Percentiles rank a stretch among this genome's conserved stretches.
Conservation (phyloP, 2,888 invertebrate genomes). For the Napeogenes sylphis region DNA sequence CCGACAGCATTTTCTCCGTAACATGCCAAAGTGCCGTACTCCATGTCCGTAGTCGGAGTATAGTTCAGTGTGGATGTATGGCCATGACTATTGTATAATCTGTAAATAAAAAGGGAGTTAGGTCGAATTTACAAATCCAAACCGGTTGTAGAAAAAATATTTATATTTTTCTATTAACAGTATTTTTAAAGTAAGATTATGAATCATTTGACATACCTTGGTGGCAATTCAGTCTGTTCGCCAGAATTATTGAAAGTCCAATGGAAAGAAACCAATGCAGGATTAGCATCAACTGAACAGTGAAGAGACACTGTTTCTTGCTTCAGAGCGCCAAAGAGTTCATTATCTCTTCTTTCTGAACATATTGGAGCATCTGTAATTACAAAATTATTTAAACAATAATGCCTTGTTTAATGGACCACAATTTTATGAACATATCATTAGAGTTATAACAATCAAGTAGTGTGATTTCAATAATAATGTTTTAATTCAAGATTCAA, state of each 20-base stretch:
- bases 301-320: constrained; percentile 91
- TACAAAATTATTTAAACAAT: not conserved
- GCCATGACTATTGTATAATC: constrained; percentile 80
- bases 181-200: too few relatives aligned
- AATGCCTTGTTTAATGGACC: too few relatives aligned
- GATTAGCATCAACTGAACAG: constrained; percentile 93
- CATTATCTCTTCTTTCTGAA: constrained; percentile 83
- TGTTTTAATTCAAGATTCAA: too few relatives aligned
- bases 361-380: constrained; percentile 85
- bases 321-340: constrained; percentile 90
- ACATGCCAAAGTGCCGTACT: constrained; percentile 92
- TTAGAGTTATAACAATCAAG: too few relatives aligned
- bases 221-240: constrained; percentile 87
- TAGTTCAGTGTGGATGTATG: constrained; percentile 80
- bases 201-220: constrained; percentile 57
- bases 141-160: too few relatives aligned
- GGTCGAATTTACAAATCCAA: too few relatives aligned
- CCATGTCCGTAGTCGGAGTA: constrained; percentile 90
- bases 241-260: constrained; percentile 97
- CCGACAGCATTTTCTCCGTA: constrained; percentile 92
- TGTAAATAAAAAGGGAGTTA: constrained; percentile 27
- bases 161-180: too few relatives aligned
- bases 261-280: constrained; percentile 89
- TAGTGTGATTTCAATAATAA: too few relatives aligned
- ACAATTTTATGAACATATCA: too few relatives aligned